Percentiles rank a stretch among this genome's conserved stretches.
These are phyloP conservation scores for Perca flavescens DNA, from an alignment of 2,113 vertebrate genomes.

Conservation along the genomic window DNA sequence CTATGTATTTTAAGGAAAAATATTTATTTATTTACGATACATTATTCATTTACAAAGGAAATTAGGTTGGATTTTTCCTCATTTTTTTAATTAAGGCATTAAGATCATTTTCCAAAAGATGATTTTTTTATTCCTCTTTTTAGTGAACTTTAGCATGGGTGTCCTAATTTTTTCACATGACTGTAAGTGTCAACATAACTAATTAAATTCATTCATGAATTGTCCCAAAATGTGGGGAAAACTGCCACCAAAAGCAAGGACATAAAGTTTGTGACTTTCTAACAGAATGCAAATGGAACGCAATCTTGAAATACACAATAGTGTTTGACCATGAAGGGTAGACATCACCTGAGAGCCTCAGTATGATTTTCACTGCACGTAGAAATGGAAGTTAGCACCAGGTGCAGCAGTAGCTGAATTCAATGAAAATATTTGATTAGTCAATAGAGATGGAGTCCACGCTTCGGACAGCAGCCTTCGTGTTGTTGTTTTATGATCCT, in stretches of 20 bases:
- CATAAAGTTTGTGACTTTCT: not conserved
- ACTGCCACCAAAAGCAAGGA: not conserved
- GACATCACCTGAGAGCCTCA: not conserved
- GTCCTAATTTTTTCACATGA: too few relatives aligned
- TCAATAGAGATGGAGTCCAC: not conserved
- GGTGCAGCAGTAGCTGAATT: not conserved
- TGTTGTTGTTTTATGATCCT: too few relatives aligned
- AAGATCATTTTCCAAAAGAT: too few relatives aligned
- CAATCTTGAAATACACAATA: not conserved
- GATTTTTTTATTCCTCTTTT: too few relatives aligned
- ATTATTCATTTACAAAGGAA: too few relatives aligned
- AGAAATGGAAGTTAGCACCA: constrained; percentile 4
- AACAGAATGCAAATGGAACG: not conserved
- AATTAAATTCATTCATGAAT: not conserved
- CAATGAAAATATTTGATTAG: not conserved
- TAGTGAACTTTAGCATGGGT: too few relatives aligned
- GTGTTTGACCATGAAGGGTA: constrained; percentile 12
- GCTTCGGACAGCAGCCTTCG: too few relatives aligned
- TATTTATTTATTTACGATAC: too few relatives aligned
- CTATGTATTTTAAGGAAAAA: too few relatives aligned
- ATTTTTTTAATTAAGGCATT: too few relatives aligned
- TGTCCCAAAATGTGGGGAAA: too few relatives aligned
- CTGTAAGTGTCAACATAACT: not conserved
- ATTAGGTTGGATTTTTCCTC: too few relatives aligned
- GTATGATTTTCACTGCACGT: not conserved